These are phyloP conservation scores for Gryon sp. DNA, from an alignment of 1,140 invertebrate genomes.

Conservation along the genomic window DNA sequence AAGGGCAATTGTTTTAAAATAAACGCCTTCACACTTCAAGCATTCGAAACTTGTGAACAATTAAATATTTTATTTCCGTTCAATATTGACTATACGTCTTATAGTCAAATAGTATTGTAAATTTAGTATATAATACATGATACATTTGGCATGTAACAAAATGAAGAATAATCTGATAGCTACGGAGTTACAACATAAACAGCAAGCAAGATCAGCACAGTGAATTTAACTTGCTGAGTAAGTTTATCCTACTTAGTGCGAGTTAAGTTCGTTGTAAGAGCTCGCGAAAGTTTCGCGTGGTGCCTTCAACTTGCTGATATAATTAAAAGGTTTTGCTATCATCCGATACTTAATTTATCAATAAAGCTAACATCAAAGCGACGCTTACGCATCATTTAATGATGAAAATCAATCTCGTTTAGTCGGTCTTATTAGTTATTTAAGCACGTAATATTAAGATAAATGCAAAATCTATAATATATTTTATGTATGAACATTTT, in stretches of 20 bases:
- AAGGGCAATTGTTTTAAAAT: too few species aligned
- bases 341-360: slow-evolving; percentile 5
- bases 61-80: too few species aligned
- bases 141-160: slow-evolving; percentile 20
- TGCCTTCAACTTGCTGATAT: slow-evolving; percentile 39
- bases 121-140: too few species aligned
- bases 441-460: too few species aligned
- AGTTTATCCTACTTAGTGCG: too few species aligned
- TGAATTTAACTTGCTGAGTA: slow-evolving; percentile 48
- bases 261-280: slow-evolving; percentile 40
- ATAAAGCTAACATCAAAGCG: slow-evolving; percentile 4
- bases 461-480: too few species aligned
- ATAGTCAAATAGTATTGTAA: too few species aligned
- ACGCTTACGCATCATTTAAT: background rate
- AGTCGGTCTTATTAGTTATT: background rate
- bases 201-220: slow-evolving; percentile 4
- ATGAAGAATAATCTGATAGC: slow-evolving; percentile 29
- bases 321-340: slow-evolving; percentile 32
- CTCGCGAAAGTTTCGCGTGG: slow-evolving; percentile 10
- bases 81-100: too few species aligned
- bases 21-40: too few species aligned
- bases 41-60: too few species aligned
- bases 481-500: too few species aligned
- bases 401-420: background rate
- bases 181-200: slow-evolving; percentile 33